These are phyloP conservation scores for Forbesichthys agassizii DNA, from an alignment of 2,113 vertebrate genomes.

Conservation along the genomic window DNA sequence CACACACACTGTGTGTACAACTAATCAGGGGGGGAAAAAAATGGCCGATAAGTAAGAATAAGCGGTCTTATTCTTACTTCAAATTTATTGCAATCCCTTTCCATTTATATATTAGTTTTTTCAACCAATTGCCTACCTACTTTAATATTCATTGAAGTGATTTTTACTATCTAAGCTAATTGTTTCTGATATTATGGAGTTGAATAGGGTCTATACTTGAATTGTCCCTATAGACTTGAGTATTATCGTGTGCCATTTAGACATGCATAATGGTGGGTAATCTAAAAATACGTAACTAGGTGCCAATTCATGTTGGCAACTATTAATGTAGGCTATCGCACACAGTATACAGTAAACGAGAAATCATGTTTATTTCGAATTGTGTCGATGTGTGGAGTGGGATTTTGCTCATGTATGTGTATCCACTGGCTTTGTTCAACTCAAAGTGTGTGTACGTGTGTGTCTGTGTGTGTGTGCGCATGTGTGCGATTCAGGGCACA, in stretches of 20 bases:
- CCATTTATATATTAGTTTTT: constrained; percentile 7
- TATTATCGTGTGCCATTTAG: constrained; percentile 31
- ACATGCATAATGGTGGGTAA: constrained; percentile 14
- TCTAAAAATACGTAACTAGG: constrained; percentile 8
- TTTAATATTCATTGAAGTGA: constrained; percentile 21
- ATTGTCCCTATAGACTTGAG: constrained; percentile 9
- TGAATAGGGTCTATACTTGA: constrained; percentile 9
- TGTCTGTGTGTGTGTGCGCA: constrained; percentile 22
- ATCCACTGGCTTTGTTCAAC: background rate
- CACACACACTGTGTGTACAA: background rate
- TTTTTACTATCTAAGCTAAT: constrained; percentile 14
- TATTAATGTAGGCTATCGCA: background rate
- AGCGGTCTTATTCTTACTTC: background rate
- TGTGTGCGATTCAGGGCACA: constrained; percentile 71
- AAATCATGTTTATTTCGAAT: constrained; percentile 36
- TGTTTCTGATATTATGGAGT: constrained; percentile 5
- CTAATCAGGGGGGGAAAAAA: no score
- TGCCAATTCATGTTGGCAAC: background rate
- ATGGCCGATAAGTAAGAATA: no score
- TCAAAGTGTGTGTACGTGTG: constrained; percentile 20
- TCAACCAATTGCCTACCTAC: constrained; percentile 1
- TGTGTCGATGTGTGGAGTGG: background rate
- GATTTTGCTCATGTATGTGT: background rate
- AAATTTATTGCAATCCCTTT: background rate
- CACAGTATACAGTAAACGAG: background rate